Evolutionary conservation across 2,888 invertebrate genomes (phyloP).

Genomic region (Chrysopilus asiliformis): DNA sequence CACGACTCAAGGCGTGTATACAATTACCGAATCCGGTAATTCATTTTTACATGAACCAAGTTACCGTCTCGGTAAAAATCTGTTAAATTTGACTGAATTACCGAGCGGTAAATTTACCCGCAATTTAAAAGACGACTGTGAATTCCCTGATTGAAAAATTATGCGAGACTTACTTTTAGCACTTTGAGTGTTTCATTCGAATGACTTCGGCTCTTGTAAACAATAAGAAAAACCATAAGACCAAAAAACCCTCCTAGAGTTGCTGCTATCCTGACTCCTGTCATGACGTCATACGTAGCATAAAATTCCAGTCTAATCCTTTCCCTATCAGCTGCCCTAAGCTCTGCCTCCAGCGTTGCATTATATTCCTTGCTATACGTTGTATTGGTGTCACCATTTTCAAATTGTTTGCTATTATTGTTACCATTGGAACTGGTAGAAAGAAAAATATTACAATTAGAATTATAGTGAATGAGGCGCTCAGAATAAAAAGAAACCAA

Average conservation of each 20-base stretch:
- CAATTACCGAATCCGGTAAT: too few species aligned
- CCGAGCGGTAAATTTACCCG: too few species aligned
- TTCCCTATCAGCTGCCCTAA: slow-evolving; percentile 44
- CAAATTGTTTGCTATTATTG: slow-evolving; percentile 9
- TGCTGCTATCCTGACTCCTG: slow-evolving; percentile 81
- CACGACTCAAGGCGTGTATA: too few species aligned
- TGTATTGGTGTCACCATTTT: slow-evolving; percentile 7
- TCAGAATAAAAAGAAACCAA: not conserved
- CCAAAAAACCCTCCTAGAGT: slow-evolving; percentile 85
- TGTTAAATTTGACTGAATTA: too few species aligned
- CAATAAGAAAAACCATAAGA: slow-evolving; percentile 78
- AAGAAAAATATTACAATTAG: not conserved
- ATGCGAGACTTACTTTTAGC: slow-evolving; percentile 36
- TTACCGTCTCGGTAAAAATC: too few species aligned
- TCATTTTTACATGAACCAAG: too few species aligned
- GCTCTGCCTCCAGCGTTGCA: slow-evolving; percentile 24
- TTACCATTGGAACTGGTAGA: slow-evolving; percentile 8
- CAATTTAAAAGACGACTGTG: too few species aligned
- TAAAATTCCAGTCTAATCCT: slow-evolving; percentile 69
- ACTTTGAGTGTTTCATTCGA: slow-evolving; percentile 56
- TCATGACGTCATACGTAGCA: slow-evolving; percentile 87
- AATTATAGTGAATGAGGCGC: not conserved
- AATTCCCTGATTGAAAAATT: too few species aligned
- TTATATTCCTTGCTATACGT: slow-evolving; percentile 14
- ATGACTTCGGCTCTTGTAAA: slow-evolving; percentile 79